These are phyloP conservation scores for Synodontis membranacea DNA, from an alignment of 2,113 vertebrate genomes.

Conservation along the genomic window DNA sequence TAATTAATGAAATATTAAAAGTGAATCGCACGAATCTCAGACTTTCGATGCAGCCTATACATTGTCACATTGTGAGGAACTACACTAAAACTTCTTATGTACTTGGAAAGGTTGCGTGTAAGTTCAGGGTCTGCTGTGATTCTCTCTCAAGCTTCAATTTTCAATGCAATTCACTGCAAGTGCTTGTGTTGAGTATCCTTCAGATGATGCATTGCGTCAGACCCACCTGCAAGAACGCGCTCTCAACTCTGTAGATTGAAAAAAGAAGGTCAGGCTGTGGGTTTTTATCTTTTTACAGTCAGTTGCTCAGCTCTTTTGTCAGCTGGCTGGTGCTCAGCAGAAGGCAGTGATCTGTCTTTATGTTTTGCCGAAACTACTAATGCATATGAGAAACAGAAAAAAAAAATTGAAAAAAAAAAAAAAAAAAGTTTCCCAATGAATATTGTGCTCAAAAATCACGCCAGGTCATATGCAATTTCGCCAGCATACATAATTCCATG, in stretches of 20 bases:
- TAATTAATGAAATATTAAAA: slow-evolving; percentile 3
- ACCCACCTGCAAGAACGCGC: background rate
- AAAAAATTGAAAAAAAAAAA: too few species aligned
- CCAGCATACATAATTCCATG: background rate
- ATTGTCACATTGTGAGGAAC: background rate
- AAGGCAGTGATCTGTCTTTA: background rate
- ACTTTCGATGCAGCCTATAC: background rate
- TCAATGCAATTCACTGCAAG: slow-evolving; percentile 38
- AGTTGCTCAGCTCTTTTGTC: slow-evolving; percentile 53
- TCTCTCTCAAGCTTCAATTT: slow-evolving; percentile 18
- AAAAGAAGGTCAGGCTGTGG: slow-evolving; percentile 61
- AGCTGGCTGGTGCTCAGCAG: background rate
- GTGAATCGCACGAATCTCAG: background rate
- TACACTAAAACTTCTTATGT: slow-evolving; percentile 10
- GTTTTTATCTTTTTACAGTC: slow-evolving; percentile 62
- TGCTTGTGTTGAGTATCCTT: slow-evolving; percentile 53
- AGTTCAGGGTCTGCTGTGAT: slow-evolving; percentile 8
- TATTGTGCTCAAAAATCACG: background rate
- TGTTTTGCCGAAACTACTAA: background rate
- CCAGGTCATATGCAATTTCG: too few species aligned
- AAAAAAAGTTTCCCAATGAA: background rate
- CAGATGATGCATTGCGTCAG: slow-evolving; percentile 15
- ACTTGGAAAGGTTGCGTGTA: background rate
- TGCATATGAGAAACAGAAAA: background rate
- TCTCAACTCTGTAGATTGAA: slow-evolving; percentile 43